Conservation (phyloP, 2,113 vertebrate genomes). For the Aldabrachelys gigantea region DNA sequence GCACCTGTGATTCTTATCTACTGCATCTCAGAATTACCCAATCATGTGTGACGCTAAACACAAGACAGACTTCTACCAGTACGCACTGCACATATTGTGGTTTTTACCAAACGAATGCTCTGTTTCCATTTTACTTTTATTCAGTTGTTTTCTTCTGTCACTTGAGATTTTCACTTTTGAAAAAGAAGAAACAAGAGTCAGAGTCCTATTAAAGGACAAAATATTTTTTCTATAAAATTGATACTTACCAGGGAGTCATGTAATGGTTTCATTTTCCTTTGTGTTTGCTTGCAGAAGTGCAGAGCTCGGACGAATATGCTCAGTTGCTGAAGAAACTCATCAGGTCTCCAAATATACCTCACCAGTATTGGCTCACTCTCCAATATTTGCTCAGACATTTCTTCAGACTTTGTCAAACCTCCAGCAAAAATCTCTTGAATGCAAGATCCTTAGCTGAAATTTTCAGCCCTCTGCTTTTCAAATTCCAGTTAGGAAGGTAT, state of each 20-base stretch:
- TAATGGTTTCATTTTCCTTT: slow-evolving; percentile 13
- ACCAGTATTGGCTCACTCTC: slow-evolving; percentile 95
- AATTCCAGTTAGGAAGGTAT: slow-evolving; percentile 87
- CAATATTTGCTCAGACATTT: slow-evolving; percentile 95
- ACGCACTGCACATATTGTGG: slow-evolving; percentile 67
- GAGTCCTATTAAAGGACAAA: neutral
- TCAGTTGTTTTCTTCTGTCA: neutral
- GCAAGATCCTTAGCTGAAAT: slow-evolving; percentile 90
- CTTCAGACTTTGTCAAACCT: slow-evolving; percentile 87
- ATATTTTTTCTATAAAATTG: neutral
- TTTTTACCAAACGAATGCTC: slow-evolving; percentile 69
- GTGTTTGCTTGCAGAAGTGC: slow-evolving; percentile 82
- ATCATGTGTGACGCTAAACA: slow-evolving; percentile 64
- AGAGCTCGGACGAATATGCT: slow-evolving; percentile 88
- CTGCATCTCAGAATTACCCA: slow-evolving; percentile 75
- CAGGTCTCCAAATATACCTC: slow-evolving; percentile 86
- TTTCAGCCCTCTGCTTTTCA: slow-evolving; percentile 93
- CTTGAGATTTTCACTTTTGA: slow-evolving; percentile 32
- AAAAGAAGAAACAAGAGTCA: slow-evolving; percentile 17
- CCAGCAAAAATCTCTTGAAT: slow-evolving; percentile 89
- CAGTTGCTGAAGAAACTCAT: slow-evolving; percentile 88
- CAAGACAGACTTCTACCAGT: slow-evolving; percentile 68
- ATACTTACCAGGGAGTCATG: neutral
- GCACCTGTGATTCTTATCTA: slow-evolving; percentile 76
- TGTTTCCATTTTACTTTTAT: slow-evolving; percentile 74